Base-by-base conservation (phyloP, 2,888 invertebrate genomes). In the Craniophora ligustri region DNA sequence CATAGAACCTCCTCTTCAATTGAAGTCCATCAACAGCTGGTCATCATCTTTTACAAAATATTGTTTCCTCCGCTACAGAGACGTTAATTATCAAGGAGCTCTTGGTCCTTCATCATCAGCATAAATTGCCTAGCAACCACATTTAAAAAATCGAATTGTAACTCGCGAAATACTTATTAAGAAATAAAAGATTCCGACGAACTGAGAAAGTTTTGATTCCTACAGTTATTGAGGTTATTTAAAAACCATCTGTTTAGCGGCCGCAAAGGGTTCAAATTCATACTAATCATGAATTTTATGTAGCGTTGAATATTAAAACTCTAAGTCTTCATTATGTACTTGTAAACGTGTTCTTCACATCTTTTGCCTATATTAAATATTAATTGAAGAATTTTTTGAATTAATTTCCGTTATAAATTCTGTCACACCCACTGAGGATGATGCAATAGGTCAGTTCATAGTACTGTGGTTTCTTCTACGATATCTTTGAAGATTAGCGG, bases 381-480 rank as follows among this genome's bases (percentile, higher is more conserved):
- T 46, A 39, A 63, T 42, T 50, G 39, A 44, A 23, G 0, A 44
- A 31, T n/a, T 44, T 38, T 63, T 26, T 3, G 19, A 34, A 39
- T 41, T 16, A 34, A 41, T 61, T 53, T 45, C 34, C 14, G 13
- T 11, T 7, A 16, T 38, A 41, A 41, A 26, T 41, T 38, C 19
- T n/a, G 28, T 49, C 42, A 46, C 16, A 26, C 44, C 55, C 40
- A 23, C 14, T 13, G 3, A 13, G 23, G 32, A 57, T 63, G 62
- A 63, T 44, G 63, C 31, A 56, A 57, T 11, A 35, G 13, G 2
- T 4, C n/a, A 39, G 30, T 19, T 0, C 2, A 31, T 26, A 23
- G 32, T 47, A 47, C 51, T 16, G 32, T 8, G 41, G 23, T 11
- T 28, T 35, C 2, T n/a, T 15, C 6, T 10, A 0, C 8, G 10